A percentile compares a stretch with the other conserved stretches of the same genome.
Conservation (phyloP, 2,888 invertebrate genomes). For the Drosophila conformis region DNA sequence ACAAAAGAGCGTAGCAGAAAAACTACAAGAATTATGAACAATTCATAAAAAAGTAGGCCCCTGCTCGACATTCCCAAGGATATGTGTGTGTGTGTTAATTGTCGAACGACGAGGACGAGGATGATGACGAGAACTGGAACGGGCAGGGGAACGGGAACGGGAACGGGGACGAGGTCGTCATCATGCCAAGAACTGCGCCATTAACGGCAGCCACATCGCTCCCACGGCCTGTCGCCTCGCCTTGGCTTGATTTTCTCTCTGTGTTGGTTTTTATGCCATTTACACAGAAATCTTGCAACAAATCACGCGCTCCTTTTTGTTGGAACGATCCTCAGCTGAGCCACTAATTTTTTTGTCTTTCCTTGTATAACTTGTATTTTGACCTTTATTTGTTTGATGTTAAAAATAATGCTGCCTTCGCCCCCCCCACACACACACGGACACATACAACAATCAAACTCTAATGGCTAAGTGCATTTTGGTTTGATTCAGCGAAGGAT, state of each 20-base stretch:
- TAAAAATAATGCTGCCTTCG: conserved; percentile 56
- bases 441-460: conserved; percentile 10
- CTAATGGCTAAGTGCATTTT: conserved; percentile 57
- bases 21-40: conserved; percentile 62
- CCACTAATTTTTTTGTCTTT: conserved; percentile 52
- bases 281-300: conserved; percentile 79
- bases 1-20: conserved; percentile 38
- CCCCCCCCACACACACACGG: conserved; percentile 11
- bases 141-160: conserved; percentile 13
- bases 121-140: conserved; percentile 20
- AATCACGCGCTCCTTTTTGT: conserved; percentile 74
- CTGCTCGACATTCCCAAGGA: conserved; percentile 74
- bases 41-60: conserved; percentile 72
- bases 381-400: conserved; percentile 78
- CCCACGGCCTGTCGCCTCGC: conserved; percentile 60
- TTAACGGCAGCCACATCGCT: conserved; percentile 64
- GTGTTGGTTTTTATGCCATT: conserved; percentile 71
- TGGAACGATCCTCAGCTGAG: conserved; percentile 32
- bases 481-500: conserved; percentile 53
- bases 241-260: conserved; percentile 19
- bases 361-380: conserved; percentile 42
- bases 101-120: conserved; percentile 43
- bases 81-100: conserved; percentile 72
- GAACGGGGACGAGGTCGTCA: conserved; percentile 41
- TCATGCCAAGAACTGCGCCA: conserved; percentile 61